Conservation (phyloP, 2,888 invertebrate genomes). For the Gastrophysa polygoni region DNA sequence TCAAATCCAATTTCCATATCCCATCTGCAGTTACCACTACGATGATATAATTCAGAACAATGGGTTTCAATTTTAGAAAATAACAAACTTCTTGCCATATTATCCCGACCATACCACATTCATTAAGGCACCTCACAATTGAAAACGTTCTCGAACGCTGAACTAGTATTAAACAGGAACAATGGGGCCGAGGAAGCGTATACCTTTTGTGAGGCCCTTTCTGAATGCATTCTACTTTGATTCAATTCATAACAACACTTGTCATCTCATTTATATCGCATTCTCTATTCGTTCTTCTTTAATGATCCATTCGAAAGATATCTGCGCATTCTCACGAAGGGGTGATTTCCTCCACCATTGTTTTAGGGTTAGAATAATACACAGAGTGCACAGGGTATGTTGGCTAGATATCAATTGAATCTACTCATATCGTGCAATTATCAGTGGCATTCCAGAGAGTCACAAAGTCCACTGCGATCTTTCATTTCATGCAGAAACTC, state of each 20-base stretch:
- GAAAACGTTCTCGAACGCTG: conserved; percentile 24
- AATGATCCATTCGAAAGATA: conserved; percentile 14
- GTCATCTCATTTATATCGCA: conserved; percentile 25
- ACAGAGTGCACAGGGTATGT: too few relatives aligned
- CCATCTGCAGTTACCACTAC: conserved; percentile 6
- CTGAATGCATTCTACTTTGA: conserved; percentile 22
- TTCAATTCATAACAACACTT: conserved; percentile 32
- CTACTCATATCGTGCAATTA: too few relatives aligned
- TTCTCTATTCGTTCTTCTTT: conserved; percentile 18
- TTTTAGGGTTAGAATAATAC: too few relatives aligned
- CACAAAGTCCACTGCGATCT: too few relatives aligned
- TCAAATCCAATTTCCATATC: not conserved
- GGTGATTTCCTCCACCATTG: too few relatives aligned
- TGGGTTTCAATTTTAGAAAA: conserved; percentile 25
- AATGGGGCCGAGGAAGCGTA: conserved; percentile 26
- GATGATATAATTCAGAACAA: conserved; percentile 26
- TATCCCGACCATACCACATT: conserved; percentile 29
- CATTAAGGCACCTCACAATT: conserved; percentile 30
- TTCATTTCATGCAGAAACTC: too few relatives aligned
- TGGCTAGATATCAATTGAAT: too few relatives aligned
- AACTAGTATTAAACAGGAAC: conserved; percentile 30
- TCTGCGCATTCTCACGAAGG: not conserved
- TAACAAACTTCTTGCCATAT: conserved; percentile 28
- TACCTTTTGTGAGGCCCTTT: conserved; percentile 25
- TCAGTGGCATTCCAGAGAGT: too few relatives aligned